Base-by-base conservation (phyloP, 2,797 vertebrate species). In the Spheniscus humboldti region DNA sequence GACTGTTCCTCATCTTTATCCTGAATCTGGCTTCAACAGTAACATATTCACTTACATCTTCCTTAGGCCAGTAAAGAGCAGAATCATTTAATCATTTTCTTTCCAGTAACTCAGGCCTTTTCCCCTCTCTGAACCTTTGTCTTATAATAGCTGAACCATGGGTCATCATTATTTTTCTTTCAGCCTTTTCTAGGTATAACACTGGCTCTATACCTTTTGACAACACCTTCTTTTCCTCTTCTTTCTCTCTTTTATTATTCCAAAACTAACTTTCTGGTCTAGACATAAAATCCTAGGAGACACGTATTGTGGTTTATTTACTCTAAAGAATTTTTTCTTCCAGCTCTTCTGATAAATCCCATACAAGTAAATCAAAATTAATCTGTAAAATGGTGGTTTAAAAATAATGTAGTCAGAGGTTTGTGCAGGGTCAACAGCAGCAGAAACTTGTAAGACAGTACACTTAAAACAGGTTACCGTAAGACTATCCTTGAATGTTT, bases 21-120 rank as follows among this genome's bases (percentile, higher is more conserved):
- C 48, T 86, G 60, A 93, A 80, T 82, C 45, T 85, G 64, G 52
- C 84, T 91, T 94, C 84, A 88, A 48, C 55, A 88, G 30, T 50
- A 79, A 60, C 82, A 20, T 84, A 85, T 79, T 88, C 77, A 68
- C 60, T 87, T 82, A 94, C 12, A 45, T 80, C 56, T 85, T 77
- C 77, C 74, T 88, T 53, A 80, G 45, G 41, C 71, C 37, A 86
- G 56, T 72, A 68, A 93, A 93, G 43, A 69, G 62, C 23, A 89
- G 23, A 83, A 72, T 80, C 79, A 86, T 91, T 88, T 77, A 79
- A 88, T 88, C 3, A 22, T 68, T 82, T 91, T 92, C 59, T 77
- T 88, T 81, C 74, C 81, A 74, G 67, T 93, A 97, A 93, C 52
- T 96, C 63, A 71, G 35, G 69, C 39, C 59, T 81, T 82, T 95